These are phyloP conservation scores for Drosophila nebulosa DNA, from an alignment of 1,140 invertebrate genomes.

Conservation along the genomic window DNA sequence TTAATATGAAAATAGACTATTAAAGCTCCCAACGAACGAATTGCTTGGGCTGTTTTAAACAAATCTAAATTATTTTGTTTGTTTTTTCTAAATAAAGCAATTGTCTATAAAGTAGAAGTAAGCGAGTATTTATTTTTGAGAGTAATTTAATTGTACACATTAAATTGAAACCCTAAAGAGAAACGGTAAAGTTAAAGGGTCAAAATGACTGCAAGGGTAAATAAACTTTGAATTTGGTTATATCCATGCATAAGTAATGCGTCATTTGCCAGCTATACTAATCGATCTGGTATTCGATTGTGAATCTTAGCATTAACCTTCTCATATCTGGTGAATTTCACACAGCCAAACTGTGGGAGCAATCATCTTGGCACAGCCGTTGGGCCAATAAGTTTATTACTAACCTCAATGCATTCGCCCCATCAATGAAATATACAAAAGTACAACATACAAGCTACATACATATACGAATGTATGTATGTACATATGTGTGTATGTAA, in stretches of 20 bases:
- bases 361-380: slow-evolving; percentile 56
- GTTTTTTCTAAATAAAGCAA: too few species aligned
- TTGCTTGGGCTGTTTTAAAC: too few species aligned
- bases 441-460: neutral
- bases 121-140: too few species aligned
- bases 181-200: too few species aligned
- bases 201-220: too few species aligned
- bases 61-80: too few species aligned
- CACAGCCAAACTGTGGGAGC: slow-evolving; percentile 34
- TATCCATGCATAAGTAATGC: neutral
- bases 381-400: slow-evolving; percentile 77
- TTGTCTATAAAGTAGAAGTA: too few species aligned
- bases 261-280: neutral
- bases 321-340: neutral
- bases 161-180: too few species aligned
- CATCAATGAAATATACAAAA: slow-evolving; percentile 36
- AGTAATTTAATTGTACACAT: too few species aligned
- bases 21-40: too few species aligned
- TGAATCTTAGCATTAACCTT: neutral
- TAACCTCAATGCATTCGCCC: slow-evolving; percentile 69
- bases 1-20: too few species aligned
- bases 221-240: too few species aligned
- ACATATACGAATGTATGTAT: neutral
- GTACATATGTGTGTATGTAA: neutral
- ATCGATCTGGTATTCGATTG: neutral